Conservation (phyloP, 2,888 invertebrate species). For the Drosophila mercatorum region DNA sequence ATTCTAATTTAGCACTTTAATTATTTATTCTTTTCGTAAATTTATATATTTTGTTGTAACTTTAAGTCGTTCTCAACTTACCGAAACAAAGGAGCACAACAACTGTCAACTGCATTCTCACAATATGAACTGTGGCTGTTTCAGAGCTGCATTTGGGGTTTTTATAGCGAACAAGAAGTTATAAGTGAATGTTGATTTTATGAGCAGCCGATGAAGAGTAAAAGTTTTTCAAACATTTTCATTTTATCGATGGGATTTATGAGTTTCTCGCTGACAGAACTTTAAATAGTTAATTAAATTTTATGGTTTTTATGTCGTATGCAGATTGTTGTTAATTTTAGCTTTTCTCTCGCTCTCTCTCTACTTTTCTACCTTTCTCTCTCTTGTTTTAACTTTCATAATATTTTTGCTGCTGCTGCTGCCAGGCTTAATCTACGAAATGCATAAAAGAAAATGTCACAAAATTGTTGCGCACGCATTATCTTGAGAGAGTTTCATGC, state of each 20-base stretch:
- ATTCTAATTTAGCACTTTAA: too few species aligned
- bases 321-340: slow-evolving; percentile 17
- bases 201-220: slow-evolving; percentile 31
- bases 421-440: slow-evolving; percentile 36
- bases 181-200: slow-evolving; percentile 27
- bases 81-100: slow-evolving; percentile 32
- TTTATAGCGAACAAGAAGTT: slow-evolving; percentile 35
- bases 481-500: slow-evolving; percentile 57
- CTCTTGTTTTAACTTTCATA: slow-evolving; percentile 1
- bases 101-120: slow-evolving; percentile 45
- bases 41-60: too few species aligned
- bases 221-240: slow-evolving; percentile 26
- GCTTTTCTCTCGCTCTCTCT: not conserved
- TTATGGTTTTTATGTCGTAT: slow-evolving; percentile 24
- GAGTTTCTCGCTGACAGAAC: slow-evolving; percentile 22
- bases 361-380: not conserved
- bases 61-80: slow-evolving; percentile 6
- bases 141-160: slow-evolving; percentile 18
- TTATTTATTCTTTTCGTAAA: too few species aligned
- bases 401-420: slow-evolving; percentile 10
- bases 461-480: slow-evolving; percentile 54
- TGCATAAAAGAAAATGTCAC: slow-evolving; percentile 52
- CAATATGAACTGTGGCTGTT: slow-evolving; percentile 25
- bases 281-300: slow-evolving; percentile 24
- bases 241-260: slow-evolving; percentile 9